Evolutionary conservation across 2,888 invertebrate genomes (phyloP).

Genomic region (Pilophorus perplexus): DNA sequence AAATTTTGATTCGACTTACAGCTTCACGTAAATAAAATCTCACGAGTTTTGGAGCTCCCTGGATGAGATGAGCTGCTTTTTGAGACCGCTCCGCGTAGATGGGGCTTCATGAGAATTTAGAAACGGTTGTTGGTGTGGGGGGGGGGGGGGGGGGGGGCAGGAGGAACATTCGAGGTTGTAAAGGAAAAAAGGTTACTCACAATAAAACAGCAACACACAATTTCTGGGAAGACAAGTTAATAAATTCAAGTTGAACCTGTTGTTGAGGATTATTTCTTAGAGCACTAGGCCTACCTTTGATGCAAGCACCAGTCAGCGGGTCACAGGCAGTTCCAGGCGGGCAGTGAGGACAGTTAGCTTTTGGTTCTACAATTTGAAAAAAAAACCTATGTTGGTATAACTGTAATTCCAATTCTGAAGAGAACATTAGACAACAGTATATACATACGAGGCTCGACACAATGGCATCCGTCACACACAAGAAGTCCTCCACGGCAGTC

Average conservation of each 20-base stretch:
- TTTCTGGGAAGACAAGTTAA: background rate
- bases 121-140: slow-evolving; percentile 9
- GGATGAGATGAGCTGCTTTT: slow-evolving; percentile 26
- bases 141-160: slow-evolving; percentile 9
- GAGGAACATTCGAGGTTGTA: too few relatives aligned
- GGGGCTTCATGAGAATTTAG: slow-evolving; percentile 25
- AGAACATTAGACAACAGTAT: background rate
- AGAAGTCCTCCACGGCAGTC: slow-evolving; percentile 62
- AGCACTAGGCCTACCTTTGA: slow-evolving; percentile 64
- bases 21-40: slow-evolving; percentile 24
- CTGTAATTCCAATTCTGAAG: background rate
- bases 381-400: background rate
- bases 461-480: slow-evolving; percentile 70
- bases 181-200: too few relatives aligned
- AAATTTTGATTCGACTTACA: slow-evolving; percentile 34
- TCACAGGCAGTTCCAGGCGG: slow-evolving; percentile 75
- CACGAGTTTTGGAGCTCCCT: slow-evolving; percentile 31
- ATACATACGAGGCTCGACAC: slow-evolving; percentile 53
- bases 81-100: background rate
- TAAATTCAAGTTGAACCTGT: background rate
- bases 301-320: slow-evolving; percentile 75
- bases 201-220: slow-evolving; percentile 46
- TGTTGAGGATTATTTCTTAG: background rate
- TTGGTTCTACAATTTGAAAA: background rate
- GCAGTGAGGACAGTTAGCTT: slow-evolving; percentile 65